These are phyloP conservation scores for Bujurquina vittata DNA, from an alignment of 2,113 vertebrate species.

Conservation along the genomic window DNA sequence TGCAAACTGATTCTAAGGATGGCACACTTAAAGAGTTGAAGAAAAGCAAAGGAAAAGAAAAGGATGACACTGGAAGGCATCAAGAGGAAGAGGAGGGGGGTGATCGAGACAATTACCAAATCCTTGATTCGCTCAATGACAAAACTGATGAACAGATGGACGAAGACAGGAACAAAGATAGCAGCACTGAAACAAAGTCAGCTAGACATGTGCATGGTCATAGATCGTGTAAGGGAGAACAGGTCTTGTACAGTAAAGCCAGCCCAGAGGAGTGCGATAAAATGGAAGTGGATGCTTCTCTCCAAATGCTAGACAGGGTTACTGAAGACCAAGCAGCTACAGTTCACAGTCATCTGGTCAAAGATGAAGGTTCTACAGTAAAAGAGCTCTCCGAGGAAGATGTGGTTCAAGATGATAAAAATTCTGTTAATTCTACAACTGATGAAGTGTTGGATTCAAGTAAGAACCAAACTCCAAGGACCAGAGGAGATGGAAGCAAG, in stretches of 20 bases:
- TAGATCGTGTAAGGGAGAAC: neutral
- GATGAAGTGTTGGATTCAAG: neutral
- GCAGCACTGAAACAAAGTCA: neutral
- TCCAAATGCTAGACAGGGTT: neutral
- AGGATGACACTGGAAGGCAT: neutral
- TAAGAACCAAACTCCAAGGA: neutral
- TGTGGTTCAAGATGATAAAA: neutral
- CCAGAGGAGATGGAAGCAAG: neutral
- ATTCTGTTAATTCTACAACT: neutral
- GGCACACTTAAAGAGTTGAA: neutral
- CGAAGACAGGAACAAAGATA: neutral
- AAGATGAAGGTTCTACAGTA: neutral
- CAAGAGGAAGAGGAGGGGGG: neutral
- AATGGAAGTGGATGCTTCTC: neutral
- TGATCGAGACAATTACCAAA: neutral
- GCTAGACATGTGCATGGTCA: neutral
- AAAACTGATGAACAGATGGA: conserved; percentile 8
- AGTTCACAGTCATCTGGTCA: neutral
- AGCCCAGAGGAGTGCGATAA: neutral
- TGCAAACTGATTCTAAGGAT: neutral
- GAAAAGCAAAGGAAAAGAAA: neutral
- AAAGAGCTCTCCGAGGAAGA: neutral
- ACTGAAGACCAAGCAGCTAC: neutral
- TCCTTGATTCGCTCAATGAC: conserved; percentile 33
- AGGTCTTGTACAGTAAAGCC: conserved; percentile 15